Evolutionary conservation across 2,113 vertebrate species (phyloP), one percentile per base, ranked within the genome.

Genomic region (Cryptomyrus ogoouensis): DNA sequence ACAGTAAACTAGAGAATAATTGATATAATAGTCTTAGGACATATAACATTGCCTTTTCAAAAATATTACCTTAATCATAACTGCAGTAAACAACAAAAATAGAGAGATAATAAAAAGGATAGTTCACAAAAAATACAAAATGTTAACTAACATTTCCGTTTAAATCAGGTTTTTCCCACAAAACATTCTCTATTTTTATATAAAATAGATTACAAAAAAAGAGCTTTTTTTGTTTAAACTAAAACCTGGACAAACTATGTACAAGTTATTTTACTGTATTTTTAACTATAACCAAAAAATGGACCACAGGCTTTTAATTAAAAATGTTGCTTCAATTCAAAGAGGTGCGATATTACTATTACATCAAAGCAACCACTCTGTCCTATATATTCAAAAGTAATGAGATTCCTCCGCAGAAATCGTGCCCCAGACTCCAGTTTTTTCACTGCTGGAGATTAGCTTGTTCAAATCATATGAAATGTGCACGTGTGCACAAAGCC

Each of bases 41-140:
- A 88, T 39, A 62, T 35, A 74, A 89, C 50, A 85, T 89, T 46
- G 80, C 24, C 83, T 89, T 77, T 77, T 62, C 77, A 42, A 83
- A 89, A 89, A 84, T 83, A 89, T 89, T 84, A 84, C 80, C 89
- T 84, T 89, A 62, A 89, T 85, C 52, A 89, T 83, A 89, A 84
- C 77, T 83, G 77, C 56, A 66, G 84, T 88, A 77, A 74, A 80
- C 31, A 85, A 58, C 42, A 62, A 85, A 87, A 88, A 88, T 39
- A 83, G 35, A 88, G 39, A 42, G 35, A 88, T 58, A 56, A 88
- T 27, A 35, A 58, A 80, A 83, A 83, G 35, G 31, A 39, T 56
- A 46, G 77, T 56, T 44, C 89, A 89, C 80, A 62, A 84, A 83
- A 70, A 89, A 53, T 83, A 89, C 52, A 85, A 88, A 88, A 84